Conservation (phyloP, 2,113 vertebrate species). For the Calidris pugnax region DNA sequence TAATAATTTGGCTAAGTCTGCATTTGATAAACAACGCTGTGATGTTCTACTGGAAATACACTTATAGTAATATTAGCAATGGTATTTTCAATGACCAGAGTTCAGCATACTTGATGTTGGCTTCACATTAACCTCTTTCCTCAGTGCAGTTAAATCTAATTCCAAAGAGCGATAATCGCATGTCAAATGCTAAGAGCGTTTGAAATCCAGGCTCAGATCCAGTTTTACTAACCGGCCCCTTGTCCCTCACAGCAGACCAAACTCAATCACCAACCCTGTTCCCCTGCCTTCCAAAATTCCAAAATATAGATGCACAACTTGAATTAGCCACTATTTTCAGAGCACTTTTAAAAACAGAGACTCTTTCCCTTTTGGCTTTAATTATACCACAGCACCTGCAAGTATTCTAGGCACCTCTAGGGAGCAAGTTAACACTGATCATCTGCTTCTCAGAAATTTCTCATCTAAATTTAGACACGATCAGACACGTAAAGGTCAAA, state of each 20-base stretch:
- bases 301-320: background rate
- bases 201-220: slow-evolving; percentile 30
- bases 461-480: slow-evolving; percentile 37
- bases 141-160: slow-evolving; percentile 1
- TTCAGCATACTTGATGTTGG: slow-evolving; percentile 45
- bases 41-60: slow-evolving; percentile 45
- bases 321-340: background rate
- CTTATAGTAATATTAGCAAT: slow-evolving; percentile 20
- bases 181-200: slow-evolving; percentile 36
- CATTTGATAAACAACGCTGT: slow-evolving; percentile 25
- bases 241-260: background rate
- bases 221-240: background rate
- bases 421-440: background rate
- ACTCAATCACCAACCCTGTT: background rate
- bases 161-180: slow-evolving; percentile 18
- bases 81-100: slow-evolving; percentile 32
- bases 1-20: slow-evolving; percentile 46
- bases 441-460: background rate
- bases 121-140: slow-evolving; percentile 6
- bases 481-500: background rate
- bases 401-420: background rate
- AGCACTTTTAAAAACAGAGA: background rate
- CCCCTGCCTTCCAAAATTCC: background rate
- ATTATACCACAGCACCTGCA: slow-evolving; percentile 14
- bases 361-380: background rate